Evolutionary conservation across 2,797 vertebrate genomes (phyloP), one percentile per base, ranked within the genome.

Genomic region (Microhierax caerulescens): DNA sequence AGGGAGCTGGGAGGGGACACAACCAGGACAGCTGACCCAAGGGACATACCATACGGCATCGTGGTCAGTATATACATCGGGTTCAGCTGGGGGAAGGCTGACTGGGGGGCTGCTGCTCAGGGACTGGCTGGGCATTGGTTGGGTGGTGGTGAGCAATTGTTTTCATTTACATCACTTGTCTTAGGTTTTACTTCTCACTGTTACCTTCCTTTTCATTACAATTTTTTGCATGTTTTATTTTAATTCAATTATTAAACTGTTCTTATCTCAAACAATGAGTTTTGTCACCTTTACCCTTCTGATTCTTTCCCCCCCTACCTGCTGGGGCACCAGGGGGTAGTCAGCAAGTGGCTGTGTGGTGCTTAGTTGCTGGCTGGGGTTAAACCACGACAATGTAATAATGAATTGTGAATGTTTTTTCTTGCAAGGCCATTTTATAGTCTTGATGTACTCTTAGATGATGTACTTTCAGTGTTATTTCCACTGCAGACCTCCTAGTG

Each of bases 401-500:
- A 68, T 34, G 79, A 93, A 88, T 54, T 37, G 37, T 23, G 39
- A 43, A 32, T 7, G 2, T 13, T 76, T 73, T 57, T 78, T 53
- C 56, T 89, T 85, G 65, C 75, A 84, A 84, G 60, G 47, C 67
- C 78, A 51, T 78, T 88, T 59, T 45, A 37, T 6, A 88, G 21
- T 5, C 54, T 53, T 72, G 56, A 80, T 56, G 18, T 56, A 63
- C 39, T 53, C 64, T 59, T 50, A 56, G 50, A 77, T 36, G 23
- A 79, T 41, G 79, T 11, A 37, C 56, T 88, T 85, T 50, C 36
- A 63, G 48, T 6, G 11, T 20, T 60, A 60, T 23, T 90, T 85
- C 57, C 67, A 88, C 86, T 39, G 69, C 84, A 89, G 93, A 90
- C 54, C 84, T 82, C 93, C 90, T 48, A 64, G 63, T 53, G 91